Percentiles rank a stretch among this genome's conserved stretches.
phyloP scores from a whole-genome alignment of 2,113 vertebrate species.

The Rhinolophus sinicus region DNA sequence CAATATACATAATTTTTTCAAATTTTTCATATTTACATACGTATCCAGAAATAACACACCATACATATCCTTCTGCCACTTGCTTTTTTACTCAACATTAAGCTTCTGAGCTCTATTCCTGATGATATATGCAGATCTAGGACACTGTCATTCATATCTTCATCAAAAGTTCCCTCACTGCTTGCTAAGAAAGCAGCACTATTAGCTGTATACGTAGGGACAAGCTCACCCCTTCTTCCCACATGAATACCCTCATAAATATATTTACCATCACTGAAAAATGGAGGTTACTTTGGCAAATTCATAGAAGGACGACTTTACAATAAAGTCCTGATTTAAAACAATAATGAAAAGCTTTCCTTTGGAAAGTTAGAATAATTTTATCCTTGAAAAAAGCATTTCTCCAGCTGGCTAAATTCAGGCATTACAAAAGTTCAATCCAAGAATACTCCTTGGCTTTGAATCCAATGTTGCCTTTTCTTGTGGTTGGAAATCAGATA shows the following conservation, averaged over 20 bases:
- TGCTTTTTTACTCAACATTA: constrained; percentile 62
- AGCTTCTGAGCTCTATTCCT: constrained; percentile 47
- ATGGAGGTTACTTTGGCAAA: constrained; percentile 14
- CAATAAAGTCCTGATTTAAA: constrained; percentile 58
- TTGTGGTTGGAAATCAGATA: constrained; percentile 50
- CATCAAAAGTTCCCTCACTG: constrained; percentile 15
- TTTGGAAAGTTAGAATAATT: constrained; percentile 67
- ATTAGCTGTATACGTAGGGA: background rate
- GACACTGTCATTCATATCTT: constrained; percentile 57
- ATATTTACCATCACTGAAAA: background rate
- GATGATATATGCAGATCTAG: constrained; percentile 51
- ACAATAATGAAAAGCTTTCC: constrained; percentile 43
- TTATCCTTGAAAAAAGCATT: constrained; percentile 16
- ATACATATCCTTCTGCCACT: constrained; percentile 60
- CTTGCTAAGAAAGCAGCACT: constrained; percentile 27
- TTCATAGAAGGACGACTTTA: constrained; percentile 45
- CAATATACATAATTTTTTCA: constrained; percentile 38
- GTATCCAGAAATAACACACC: constrained; percentile 66
- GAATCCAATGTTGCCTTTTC: constrained; percentile 51
- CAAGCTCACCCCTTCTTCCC: background rate
- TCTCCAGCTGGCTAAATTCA: constrained; percentile 69
- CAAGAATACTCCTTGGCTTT: constrained; percentile 70
- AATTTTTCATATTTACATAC: constrained; percentile 45
- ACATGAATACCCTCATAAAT: background rate
- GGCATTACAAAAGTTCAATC: constrained; percentile 60